Base-by-base conservation (phyloP, 2,888 invertebrate genomes). In the Timema podura region DNA sequence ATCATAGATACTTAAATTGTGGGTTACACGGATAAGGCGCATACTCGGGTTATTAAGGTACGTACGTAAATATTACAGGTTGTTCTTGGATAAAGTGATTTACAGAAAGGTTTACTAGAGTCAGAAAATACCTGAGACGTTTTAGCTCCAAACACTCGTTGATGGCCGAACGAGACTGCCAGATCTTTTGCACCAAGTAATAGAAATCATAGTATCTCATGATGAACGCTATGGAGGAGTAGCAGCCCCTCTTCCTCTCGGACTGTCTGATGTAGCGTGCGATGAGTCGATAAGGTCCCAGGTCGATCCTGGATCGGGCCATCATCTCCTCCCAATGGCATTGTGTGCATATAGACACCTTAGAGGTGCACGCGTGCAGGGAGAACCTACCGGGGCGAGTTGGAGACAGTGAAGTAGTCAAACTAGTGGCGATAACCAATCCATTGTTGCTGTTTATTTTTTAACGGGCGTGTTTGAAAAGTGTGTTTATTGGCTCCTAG, bases 141-240 rank as follows among this genome's bases (percentile, higher is more conserved):
- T 59, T 59, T 11, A 59, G 44, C 9, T 59, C 59, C 44, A 16
- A 10, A 10, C 30, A 59, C 15, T 16, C 44, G 59, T 44, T 59
- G 59, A 59, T 59, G 11, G 59, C 59, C 16, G 59, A 59, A 59
- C 44, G 59, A 9, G 30, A 16, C 5, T 59, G 59, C 59, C 59
- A 59, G 15, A 59, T 59, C 6, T 59, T 59, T 15, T 5, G 30
- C 16, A 59, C 59, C 59, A 59, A 16, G 16, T 16, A 44, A 44
- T 59, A 59, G 59, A 59, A 59, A 16, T 59, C 59, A 7, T 59
- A 16, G 11, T 59, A 16, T 7, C 59, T 10, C 59, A 59, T 59
- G 9, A 16, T 16, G 15, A 59, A 59, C 5, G 59, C 59, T 44
- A 59, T 44, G 6, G 59, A 59, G 11, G 30, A 59, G 59, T 59